These are phyloP conservation scores for Spheniscus mendiculus DNA, from an alignment of 2,113 vertebrate species.

Conservation along the genomic window DNA sequence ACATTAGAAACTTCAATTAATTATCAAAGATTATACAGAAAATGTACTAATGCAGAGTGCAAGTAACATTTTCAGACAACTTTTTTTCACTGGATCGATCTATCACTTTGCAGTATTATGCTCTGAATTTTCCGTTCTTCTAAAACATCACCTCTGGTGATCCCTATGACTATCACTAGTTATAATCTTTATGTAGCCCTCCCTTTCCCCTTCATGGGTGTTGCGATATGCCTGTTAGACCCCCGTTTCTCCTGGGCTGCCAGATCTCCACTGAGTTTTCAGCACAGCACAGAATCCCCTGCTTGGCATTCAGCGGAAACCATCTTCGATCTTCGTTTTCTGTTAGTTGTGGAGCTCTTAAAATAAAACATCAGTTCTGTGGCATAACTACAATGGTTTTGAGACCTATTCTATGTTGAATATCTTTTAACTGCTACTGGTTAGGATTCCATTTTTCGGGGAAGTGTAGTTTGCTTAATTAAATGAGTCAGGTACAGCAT, in stretches of 20 bases:
- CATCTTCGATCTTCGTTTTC: neutral
- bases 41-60: neutral
- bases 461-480: neutral
- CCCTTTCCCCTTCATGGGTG: neutral
- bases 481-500: neutral
- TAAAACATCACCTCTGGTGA: neutral
- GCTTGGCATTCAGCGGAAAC: neutral
- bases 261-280: neutral
- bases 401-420: neutral
- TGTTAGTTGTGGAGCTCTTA: neutral
- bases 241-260: neutral
- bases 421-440: neutral
- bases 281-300: neutral
- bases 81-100: neutral
- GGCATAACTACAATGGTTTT: neutral
- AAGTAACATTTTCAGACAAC: neutral
- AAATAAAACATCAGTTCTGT: neutral
- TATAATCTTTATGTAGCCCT: neutral
- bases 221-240: neutral
- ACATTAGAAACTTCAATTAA: neutral
- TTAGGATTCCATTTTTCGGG: neutral
- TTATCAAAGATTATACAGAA: neutral
- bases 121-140: neutral
- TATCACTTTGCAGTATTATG: neutral
- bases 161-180: neutral